These are phyloP conservation scores for Rhizomys pruinosus DNA, from an alignment of 2,113 vertebrate genomes.

Conservation along the genomic window DNA sequence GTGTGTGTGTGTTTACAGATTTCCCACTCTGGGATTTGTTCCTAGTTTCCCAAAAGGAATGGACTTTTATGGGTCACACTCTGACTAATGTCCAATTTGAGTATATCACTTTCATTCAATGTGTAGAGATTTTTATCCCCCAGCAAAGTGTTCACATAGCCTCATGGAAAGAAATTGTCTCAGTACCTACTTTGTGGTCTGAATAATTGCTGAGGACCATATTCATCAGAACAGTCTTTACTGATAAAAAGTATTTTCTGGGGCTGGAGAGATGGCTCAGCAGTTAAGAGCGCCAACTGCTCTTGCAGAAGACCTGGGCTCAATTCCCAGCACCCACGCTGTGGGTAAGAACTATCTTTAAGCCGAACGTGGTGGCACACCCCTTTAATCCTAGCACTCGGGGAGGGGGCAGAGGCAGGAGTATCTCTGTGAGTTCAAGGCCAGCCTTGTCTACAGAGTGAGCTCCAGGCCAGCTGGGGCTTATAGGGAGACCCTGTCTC, in stretches of 20 bases:
- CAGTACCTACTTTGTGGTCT: conserved; percentile 36
- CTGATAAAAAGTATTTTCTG: conserved; percentile 4
- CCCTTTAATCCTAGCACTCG: too few species aligned
- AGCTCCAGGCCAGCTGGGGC: too few species aligned
- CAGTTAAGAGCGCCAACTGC: too few species aligned
- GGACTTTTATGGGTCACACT: conserved; percentile 10
- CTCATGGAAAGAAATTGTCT: background rate
- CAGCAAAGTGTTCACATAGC: background rate
- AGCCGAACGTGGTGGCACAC: too few species aligned
- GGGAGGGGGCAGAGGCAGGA: too few species aligned
- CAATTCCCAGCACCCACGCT: too few species aligned
- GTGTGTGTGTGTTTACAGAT: background rate
- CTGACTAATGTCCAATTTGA: background rate
- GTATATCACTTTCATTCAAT: background rate
- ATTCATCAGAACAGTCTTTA: background rate
- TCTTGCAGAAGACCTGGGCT: too few species aligned
- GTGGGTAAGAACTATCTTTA: too few species aligned
- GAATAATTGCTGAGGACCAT: conserved; percentile 32
- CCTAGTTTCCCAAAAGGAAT: background rate
- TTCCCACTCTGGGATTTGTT: background rate
- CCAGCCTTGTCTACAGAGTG: too few species aligned
- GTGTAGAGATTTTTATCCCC: background rate
- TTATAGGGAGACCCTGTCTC: too few species aligned
- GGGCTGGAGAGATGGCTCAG: too few species aligned
- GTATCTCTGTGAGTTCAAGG: too few species aligned